Evolutionary conservation across 2,113 vertebrate species (phyloP).

Genomic region (Miniopterus natalensis): DNA sequence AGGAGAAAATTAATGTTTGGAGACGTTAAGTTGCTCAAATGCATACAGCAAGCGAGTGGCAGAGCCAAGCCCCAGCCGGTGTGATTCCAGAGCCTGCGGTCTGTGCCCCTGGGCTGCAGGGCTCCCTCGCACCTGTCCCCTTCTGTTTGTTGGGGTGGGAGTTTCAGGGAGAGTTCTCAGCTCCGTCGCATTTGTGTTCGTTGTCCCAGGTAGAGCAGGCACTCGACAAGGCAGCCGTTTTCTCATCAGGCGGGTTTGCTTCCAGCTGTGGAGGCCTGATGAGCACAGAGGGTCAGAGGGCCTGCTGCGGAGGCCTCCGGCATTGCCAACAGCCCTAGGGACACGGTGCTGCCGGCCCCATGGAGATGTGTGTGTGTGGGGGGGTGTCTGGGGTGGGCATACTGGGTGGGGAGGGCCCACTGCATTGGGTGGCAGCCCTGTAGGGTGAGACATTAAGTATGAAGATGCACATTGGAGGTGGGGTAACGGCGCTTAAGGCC

Average conservation of each 20-base stretch:
- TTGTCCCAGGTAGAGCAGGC: not conserved
- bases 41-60: not conserved
- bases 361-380: not conserved
- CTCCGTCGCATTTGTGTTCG: not conserved
- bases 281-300: not conserved
- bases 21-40: not conserved
- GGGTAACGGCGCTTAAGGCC: not conserved
- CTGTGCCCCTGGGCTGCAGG: accelerated
- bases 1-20: not conserved
- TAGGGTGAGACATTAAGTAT: not conserved
- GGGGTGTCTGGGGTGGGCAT: not conserved
- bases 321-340: not conserved
- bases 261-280: not conserved
- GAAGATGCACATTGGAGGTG: not conserved
- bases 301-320: not conserved
- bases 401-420: not conserved
- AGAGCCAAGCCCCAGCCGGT: not conserved
- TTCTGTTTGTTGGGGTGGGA: not conserved
- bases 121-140: accelerated
- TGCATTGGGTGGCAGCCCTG: not conserved
- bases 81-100: not conserved
- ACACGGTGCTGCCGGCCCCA: not conserved
- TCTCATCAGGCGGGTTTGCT: not conserved
- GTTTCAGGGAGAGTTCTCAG: not conserved
- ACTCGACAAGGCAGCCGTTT: not conserved